Evolutionary conservation across 2,113 vertebrate species (phyloP).

Genomic region (Grammomys surdaster): DNA sequence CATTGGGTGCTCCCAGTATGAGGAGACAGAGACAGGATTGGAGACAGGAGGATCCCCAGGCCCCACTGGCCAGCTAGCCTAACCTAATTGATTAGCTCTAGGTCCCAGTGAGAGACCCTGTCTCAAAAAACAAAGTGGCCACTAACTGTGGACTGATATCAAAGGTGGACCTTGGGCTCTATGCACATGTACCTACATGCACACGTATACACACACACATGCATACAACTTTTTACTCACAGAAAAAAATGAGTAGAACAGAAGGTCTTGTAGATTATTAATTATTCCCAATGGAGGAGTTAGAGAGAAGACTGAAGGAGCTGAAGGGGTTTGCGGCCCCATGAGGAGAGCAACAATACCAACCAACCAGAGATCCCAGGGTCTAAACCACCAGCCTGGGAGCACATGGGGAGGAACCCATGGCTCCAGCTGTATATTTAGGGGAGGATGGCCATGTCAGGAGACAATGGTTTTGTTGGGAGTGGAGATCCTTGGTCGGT

Average conservation of each 20-base stretch:
- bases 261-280: conserved; percentile 63
- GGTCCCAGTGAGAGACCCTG: not conserved
- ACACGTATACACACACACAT: not conserved
- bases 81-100: not conserved
- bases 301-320: too few species aligned
- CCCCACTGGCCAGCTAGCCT: not conserved
- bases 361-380: too few species aligned
- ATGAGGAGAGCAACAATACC: too few species aligned
- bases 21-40: not conserved
- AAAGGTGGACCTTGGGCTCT: too few species aligned
- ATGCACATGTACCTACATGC: too few species aligned
- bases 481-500: too few species aligned
- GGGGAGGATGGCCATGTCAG: too few species aligned
- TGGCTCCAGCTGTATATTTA: too few species aligned
- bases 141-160: not conserved
- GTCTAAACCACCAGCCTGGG: too few species aligned
- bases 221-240: conserved; percentile 39
- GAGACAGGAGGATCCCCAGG: not conserved
- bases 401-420: too few species aligned
- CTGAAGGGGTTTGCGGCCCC: too few species aligned
- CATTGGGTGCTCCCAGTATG: not conserved
- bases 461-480: too few species aligned
- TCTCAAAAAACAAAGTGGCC: not conserved
- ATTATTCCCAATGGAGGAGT: conserved; percentile 7
- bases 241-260: conserved; percentile 37